Conservation (phyloP, 2,113 vertebrate species). For the Dascyllus trimaculatus region DNA sequence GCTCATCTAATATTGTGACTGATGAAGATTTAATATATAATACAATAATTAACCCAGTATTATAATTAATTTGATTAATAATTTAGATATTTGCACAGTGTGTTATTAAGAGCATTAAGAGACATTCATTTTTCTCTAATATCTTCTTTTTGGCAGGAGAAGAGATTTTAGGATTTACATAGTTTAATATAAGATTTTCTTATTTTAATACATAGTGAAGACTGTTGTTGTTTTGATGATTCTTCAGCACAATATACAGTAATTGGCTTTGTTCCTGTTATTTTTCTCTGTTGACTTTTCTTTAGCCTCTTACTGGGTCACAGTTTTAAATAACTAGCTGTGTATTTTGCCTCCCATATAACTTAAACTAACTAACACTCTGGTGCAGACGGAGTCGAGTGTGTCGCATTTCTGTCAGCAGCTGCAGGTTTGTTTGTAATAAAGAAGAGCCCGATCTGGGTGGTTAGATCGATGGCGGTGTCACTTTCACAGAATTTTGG, state of each 20-base stretch:
- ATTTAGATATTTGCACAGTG: not conserved
- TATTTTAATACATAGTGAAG: too few species aligned
- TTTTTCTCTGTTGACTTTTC: too few species aligned
- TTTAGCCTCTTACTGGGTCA: too few species aligned
- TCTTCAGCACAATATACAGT: too few species aligned
- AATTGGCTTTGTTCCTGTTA: too few species aligned
- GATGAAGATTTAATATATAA: not conserved
- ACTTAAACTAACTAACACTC: not conserved
- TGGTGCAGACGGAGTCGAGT: too few species aligned
- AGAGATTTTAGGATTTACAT: too few species aligned
- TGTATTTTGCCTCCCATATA: not conserved
- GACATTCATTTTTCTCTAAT: not conserved
- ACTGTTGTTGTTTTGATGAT: too few species aligned
- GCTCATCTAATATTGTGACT: constrained; percentile 17
- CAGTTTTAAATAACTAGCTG: too few species aligned
- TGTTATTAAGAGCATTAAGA: constrained; percentile 18
- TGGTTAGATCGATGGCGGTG: not conserved
- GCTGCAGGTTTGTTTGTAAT: constrained; percentile 25
- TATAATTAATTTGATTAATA: not conserved
- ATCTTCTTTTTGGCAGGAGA: too few species aligned
- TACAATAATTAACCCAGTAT: too few species aligned
- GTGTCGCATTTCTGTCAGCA: not conserved
- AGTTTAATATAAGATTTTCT: too few species aligned
- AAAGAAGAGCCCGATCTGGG: constrained; percentile 1
- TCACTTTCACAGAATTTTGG: constrained; percentile 8